phyloP scores from a whole-genome alignment of 2,113 vertebrate species.

The Pionites leucogaster region DNA sequence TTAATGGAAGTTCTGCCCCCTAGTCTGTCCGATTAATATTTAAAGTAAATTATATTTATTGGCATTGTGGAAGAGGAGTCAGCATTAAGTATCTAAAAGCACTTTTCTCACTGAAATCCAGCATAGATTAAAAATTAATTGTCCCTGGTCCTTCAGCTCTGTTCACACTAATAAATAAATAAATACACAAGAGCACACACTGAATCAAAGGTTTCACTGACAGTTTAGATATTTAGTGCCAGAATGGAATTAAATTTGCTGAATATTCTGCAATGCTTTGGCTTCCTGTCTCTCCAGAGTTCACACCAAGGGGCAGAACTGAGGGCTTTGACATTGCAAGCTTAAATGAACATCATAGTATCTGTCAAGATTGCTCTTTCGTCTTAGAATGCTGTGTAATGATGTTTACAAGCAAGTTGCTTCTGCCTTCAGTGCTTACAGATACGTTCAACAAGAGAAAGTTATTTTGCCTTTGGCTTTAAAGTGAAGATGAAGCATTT shows the following conservation, averaged over 20 bases:
- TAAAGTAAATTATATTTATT: constrained; percentile 1
- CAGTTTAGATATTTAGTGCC: background rate
- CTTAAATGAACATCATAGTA: background rate
- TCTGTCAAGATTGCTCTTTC: background rate
- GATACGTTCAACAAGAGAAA: background rate
- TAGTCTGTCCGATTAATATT: background rate
- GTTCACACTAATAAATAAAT: background rate
- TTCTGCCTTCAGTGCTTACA: background rate
- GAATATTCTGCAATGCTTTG: background rate
- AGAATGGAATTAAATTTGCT: background rate
- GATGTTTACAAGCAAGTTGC: background rate
- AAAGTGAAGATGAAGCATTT: background rate
- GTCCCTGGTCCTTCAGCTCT: background rate
- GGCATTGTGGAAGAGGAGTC: background rate
- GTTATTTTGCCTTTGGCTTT: background rate
- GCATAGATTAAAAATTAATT: background rate
- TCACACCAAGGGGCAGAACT: background rate
- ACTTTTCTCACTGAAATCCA: background rate
- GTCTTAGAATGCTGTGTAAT: background rate
- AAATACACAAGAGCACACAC: background rate
- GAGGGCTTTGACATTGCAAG: background rate
- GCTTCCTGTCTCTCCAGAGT: background rate
- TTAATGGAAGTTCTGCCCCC: background rate
- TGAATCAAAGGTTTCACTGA: background rate
- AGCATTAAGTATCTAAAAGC: background rate